phyloP scores from a whole-genome alignment of 1,140 invertebrate species.

The Thaumetopoea pityocampa region DNA sequence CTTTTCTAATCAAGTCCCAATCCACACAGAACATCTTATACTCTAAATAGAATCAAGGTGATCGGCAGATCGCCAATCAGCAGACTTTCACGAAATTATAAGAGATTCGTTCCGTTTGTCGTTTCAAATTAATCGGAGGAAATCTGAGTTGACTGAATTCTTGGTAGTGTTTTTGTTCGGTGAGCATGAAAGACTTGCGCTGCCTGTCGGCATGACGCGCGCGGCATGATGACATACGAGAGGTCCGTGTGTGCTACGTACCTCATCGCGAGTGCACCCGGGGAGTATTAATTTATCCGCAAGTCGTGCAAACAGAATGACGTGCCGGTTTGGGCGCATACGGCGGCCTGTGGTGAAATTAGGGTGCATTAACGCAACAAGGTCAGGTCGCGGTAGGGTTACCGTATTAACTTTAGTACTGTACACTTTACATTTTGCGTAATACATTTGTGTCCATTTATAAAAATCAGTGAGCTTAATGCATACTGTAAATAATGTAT shows the following conservation, averaged over 20 bases:
- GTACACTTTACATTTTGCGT: too few species aligned
- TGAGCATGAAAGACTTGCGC: slow-evolving; percentile 25
- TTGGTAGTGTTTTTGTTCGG: slow-evolving; percentile 22
- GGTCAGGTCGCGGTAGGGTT: slow-evolving; percentile 44
- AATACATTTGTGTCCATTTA: too few species aligned
- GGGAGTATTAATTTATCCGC: slow-evolving; percentile 65
- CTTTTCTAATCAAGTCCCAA: slow-evolving; percentile 65
- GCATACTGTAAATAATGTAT: too few species aligned
- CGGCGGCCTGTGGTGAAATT: slow-evolving; percentile 54
- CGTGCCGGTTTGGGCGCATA: slow-evolving; percentile 49
- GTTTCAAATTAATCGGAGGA: slow-evolving; percentile 28
- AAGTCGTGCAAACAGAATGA: slow-evolving; percentile 68
- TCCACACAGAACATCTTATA: slow-evolving; percentile 50
- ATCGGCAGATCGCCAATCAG: slow-evolving; percentile 14
- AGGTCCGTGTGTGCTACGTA: slow-evolving; percentile 52
- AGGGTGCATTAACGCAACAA: slow-evolving; percentile 70
- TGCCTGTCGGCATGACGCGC: slow-evolving; percentile 7
- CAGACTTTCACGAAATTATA: slow-evolving; percentile 24
- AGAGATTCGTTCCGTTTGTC: slow-evolving; percentile 25
- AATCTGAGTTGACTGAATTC: slow-evolving; percentile 24
- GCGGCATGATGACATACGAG: slow-evolving; percentile 34
- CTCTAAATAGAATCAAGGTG: slow-evolving; percentile 24
- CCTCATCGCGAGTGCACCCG: slow-evolving; percentile 42
- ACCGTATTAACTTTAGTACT: too few species aligned
- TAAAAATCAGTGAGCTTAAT: too few species aligned